phyloP scores from a whole-genome alignment of 92 coral and sea anemone species.

The Micromussa lordhowensis region DNA sequence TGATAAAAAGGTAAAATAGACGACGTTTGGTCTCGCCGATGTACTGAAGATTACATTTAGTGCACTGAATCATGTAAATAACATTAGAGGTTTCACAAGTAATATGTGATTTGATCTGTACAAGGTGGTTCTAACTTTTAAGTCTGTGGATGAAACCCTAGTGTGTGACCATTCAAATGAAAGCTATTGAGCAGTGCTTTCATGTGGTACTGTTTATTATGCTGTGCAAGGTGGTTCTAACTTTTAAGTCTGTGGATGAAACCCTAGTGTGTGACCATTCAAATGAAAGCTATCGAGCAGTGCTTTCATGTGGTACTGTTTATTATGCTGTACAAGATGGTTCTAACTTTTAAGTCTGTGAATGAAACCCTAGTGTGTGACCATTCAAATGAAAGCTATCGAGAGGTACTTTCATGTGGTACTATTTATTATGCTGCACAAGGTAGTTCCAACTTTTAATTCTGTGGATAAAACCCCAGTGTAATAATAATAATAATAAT shows the following conservation, averaged over 20 bases:
- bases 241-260: not conserved
- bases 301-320: not conserved
- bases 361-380: not conserved
- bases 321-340: not conserved
- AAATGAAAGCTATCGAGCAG: not conserved
- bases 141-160: not conserved
- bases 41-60: too few species aligned
- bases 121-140: not conserved
- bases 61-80: too few species aligned
- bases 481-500: too few species aligned
- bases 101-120: too few species aligned
- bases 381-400: conserved; percentile 10
- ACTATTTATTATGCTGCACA: too few species aligned
- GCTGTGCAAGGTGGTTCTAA: not conserved
- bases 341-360: not conserved
- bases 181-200: not conserved
- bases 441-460: too few species aligned
- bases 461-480: too few species aligned
- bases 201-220: not conserved
- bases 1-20: too few species aligned
- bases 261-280: not conserved
- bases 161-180: not conserved
- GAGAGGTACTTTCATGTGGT: too few species aligned
- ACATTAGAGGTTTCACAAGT: too few species aligned
- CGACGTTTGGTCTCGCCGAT: too few species aligned